Percentiles rank a stretch among this genome's conserved stretches.
Conservation (phyloP, 2,888 invertebrate genomes). For the Cancer borealis region DNA sequence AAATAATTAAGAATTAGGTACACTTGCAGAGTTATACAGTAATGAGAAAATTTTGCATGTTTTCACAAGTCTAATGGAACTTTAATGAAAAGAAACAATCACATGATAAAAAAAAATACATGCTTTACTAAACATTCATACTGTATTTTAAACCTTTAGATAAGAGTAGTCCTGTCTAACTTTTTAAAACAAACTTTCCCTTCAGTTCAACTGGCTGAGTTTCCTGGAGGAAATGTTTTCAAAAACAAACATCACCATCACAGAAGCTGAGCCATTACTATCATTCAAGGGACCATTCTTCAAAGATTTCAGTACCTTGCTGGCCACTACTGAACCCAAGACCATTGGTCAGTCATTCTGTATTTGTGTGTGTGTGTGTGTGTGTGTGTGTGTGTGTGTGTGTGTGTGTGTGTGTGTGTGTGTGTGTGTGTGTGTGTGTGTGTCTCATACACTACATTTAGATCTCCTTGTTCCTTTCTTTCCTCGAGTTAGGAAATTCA, state of each 20-base stretch:
- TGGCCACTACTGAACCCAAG: constrained; percentile 60
- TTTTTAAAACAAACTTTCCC: background rate
- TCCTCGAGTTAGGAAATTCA: no score
- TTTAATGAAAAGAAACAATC: background rate
- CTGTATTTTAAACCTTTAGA: background rate
- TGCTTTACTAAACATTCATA: background rate
- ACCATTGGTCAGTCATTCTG: constrained; percentile 73
- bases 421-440: no score
- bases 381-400: background rate
- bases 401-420: no score
- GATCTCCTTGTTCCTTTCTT: no score
- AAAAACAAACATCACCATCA: constrained; percentile 61
- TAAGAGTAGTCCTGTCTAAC: background rate
- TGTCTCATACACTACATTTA: no score
- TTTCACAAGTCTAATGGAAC: background rate
- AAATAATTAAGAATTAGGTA: background rate
- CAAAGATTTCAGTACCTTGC: constrained; percentile 49
- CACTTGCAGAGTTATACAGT: background rate
- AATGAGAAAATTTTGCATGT: background rate
- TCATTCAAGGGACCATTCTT: constrained; percentile 65
- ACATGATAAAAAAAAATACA: background rate
- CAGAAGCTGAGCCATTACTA: constrained; percentile 62
- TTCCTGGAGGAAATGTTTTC: constrained; percentile 69
- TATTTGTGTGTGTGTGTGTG: constrained; percentile 67
- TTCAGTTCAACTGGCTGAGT: constrained; percentile 70